A percentile compares a stretch with the other conserved stretches of the same genome.
Conservation (phyloP, 2,888 invertebrate species). For the Dolichomitus sp. region DNA sequence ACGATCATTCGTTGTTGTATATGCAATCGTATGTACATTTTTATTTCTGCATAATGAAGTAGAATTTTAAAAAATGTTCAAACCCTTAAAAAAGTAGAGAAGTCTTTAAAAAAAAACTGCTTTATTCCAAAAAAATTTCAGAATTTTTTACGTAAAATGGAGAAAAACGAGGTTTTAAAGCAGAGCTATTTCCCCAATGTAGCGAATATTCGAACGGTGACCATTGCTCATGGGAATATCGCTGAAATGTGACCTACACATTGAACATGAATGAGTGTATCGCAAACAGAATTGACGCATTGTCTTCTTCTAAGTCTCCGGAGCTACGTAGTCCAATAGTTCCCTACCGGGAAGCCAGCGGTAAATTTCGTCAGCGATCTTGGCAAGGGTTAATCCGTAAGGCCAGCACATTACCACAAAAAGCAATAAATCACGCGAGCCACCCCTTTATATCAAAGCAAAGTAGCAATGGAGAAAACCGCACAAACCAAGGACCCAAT, state of each 20-base stretch:
- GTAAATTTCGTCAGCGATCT: slow-evolving; percentile 50
- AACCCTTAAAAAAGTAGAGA: too few relatives aligned
- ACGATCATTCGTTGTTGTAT: too few relatives aligned
- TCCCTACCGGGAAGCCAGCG: slow-evolving; percentile 35
- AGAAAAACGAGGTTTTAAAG: too few relatives aligned
- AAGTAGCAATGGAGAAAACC: slow-evolving; percentile 55
- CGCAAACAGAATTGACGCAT: background rate
- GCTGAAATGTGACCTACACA: background rate
- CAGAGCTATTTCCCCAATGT: too few relatives aligned
- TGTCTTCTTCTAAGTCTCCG: background rate
- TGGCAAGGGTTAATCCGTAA: slow-evolving; percentile 65
- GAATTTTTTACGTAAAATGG: too few relatives aligned
- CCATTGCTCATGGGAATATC: background rate
- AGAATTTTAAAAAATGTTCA: too few relatives aligned
- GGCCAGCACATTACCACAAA: slow-evolving; percentile 65
- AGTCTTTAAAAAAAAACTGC: too few relatives aligned
- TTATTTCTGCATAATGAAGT: too few relatives aligned
- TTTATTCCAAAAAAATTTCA: too few relatives aligned
- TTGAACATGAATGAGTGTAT: background rate
- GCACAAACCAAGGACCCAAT: slow-evolving; percentile 32
- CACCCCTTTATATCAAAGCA: slow-evolving; percentile 56
- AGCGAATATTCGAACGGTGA: too few relatives aligned
- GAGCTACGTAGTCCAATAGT: background rate
- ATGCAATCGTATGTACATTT: too few relatives aligned
- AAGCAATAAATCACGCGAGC: slow-evolving; percentile 67